Conservation (phyloP, 2,113 vertebrate genomes). For the Girardinichthys multiradiatus region DNA sequence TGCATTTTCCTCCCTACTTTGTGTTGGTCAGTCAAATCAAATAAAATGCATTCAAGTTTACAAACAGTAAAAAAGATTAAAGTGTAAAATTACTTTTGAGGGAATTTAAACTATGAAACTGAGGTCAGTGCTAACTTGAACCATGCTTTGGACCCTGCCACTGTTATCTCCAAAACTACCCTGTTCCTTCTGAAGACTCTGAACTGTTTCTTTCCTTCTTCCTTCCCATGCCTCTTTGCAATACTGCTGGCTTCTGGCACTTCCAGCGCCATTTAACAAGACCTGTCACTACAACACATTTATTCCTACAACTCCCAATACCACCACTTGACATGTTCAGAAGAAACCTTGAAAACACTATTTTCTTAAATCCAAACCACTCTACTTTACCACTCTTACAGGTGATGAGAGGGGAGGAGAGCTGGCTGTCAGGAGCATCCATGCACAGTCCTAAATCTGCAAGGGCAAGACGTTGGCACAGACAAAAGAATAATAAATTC, state of each 20-base stretch:
- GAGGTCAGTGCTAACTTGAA: constrained; percentile 66
- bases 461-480: constrained; percentile 51
- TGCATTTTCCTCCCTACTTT: no score
- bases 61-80: neutral
- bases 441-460: constrained; percentile 67
- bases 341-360: constrained; percentile 30
- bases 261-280: constrained; percentile 31
- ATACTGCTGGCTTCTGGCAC: constrained; percentile 22
- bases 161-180: constrained; percentile 57
- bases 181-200: constrained; percentile 57
- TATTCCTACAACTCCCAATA: constrained; percentile 58
- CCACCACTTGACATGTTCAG: constrained; percentile 45
- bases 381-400: constrained; percentile 3
- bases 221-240: constrained; percentile 40
- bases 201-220: constrained; percentile 9
- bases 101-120: neutral
- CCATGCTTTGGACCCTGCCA: constrained; percentile 75
- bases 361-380: constrained; percentile 28
- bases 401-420: constrained; percentile 48
- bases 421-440: constrained; percentile 55
- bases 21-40: no score
- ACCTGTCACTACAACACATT: constrained; percentile 49
- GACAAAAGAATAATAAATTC: constrained; percentile 61
- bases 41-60: no score
- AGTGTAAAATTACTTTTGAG: neutral